Percentiles rank a stretch among this genome's conserved stretches.
Conservation (phyloP, 2,888 invertebrate genomes). For the Griposia aprilina region DNA sequence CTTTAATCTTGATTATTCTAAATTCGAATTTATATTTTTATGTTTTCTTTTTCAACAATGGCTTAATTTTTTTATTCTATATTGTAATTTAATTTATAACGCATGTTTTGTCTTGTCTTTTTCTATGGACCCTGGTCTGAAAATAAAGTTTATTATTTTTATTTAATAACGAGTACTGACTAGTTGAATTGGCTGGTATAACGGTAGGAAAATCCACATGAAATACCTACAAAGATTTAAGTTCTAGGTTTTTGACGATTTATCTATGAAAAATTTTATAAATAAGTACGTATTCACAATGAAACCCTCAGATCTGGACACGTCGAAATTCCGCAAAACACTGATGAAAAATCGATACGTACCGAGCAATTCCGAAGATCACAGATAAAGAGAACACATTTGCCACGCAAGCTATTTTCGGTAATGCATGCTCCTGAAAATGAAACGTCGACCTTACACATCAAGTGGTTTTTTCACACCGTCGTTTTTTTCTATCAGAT, state of each 20-base stretch:
- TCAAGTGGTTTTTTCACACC: conserved; percentile 67
- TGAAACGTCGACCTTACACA: conserved; percentile 58
- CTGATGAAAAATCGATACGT: conserved; percentile 2
- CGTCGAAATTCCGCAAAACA: background rate
- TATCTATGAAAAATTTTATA: background rate
- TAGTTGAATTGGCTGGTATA: background rate
- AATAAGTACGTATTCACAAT: background rate
- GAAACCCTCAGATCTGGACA: background rate
- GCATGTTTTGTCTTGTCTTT: no score
- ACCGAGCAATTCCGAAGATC: conserved; percentile 19
- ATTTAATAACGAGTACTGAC: background rate
- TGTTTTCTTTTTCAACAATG: no score
- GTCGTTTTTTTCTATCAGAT: conserved; percentile 69
- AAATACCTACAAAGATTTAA: background rate
- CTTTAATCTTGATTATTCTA: no score
- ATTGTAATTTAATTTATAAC: no score
- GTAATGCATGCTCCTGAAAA: conserved; percentile 54
- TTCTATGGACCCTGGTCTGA: no score
- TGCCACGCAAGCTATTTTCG: conserved; percentile 50
- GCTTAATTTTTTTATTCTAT: no score
- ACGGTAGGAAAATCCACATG: background rate
- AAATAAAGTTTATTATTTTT: no score
- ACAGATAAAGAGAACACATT: conserved; percentile 54
- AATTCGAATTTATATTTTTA: no score
- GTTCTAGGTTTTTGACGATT: background rate